phyloP scores from a whole-genome alignment of 2,888 invertebrate species.

The Melinaea menophilus region DNA sequence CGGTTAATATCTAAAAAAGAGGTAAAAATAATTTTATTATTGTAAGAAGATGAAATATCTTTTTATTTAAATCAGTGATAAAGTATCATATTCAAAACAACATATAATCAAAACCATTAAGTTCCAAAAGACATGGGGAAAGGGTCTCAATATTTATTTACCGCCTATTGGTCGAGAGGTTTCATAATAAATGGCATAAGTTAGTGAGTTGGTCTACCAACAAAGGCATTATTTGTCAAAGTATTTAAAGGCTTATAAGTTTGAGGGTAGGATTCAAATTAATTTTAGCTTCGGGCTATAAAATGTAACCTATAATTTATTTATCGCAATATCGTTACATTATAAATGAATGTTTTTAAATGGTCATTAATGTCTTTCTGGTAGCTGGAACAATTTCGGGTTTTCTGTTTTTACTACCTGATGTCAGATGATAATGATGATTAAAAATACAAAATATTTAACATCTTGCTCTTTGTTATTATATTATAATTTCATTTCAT shows the following conservation, averaged over 20 bases:
- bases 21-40: neutral
- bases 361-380: conserved; percentile 30
- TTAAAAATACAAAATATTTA: neutral
- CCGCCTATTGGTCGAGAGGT: conserved; percentile 45
- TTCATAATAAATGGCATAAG: conserved; percentile 59
- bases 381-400: conserved; percentile 14
- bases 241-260: conserved; percentile 36
- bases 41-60: neutral
- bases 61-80: neutral
- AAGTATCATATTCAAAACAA: neutral
- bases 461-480: neutral
- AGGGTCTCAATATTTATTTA: conserved; percentile 40
- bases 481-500: too few species aligned
- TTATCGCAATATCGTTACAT: conserved; percentile 35
- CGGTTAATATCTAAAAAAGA: neutral
- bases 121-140: conserved; percentile 21
- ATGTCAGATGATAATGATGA: neutral
- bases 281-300: conserved; percentile 40
- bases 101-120: conserved; percentile 15
- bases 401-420: conserved; percentile 3
- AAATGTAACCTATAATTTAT: conserved; percentile 38
- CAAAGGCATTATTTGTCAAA: conserved; percentile 46
- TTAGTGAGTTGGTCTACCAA: conserved; percentile 47
- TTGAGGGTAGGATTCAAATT: conserved; percentile 38
- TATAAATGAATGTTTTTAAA: conserved; percentile 36